Evolutionary conservation across 2,888 invertebrate species (phyloP), one percentile per base, ranked within the genome.

Genomic region (Frankliniella intonsa): DNA sequence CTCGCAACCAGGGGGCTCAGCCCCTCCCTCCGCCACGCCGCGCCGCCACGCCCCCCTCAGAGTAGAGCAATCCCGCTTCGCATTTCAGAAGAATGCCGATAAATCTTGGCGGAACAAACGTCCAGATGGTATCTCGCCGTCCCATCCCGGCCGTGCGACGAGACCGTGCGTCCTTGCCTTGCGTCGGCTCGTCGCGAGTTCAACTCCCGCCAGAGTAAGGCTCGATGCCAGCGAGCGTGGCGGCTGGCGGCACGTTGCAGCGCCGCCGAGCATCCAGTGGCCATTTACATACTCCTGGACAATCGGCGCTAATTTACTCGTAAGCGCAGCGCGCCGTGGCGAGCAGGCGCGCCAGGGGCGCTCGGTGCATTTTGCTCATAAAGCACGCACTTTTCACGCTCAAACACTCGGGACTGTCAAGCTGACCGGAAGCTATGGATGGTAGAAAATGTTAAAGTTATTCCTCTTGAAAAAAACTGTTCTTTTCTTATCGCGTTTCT

Each of bases 81-180:
- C 69, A 76, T 76, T 25, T 76, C 69, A 76, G 69, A 76, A 76
- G 69, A 76, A 76, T 76, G 69, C 69, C 69, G 69, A 76, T 76
- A 76, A 76, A 76, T 76, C 69, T 76, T 76, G 69, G 22, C 25
- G 69, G 69, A 76, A 76, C 69, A 76, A 76, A 76, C 69, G 69
- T 76, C 69, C 69, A 76, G 69, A 76, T 76, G 69, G 22, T 76
- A 76, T 76, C 69, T 76, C 69, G 69, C 22, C 25, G 22, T 38
- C 38, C 38, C 38, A 38, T 38, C 38, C 38, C 62, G 62, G 62
- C 62, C 62, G 14, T 14, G 55, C 55, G 62, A n/a, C 62, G 38
- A 38, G 62, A n/a, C 62, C 62, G 14, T 14, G 55, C 55, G 62
- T 17, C 62, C 55, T 12, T 55, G 12, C 55, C 51, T 51, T 12